Evolutionary conservation across 2,888 invertebrate species (phyloP).

Genomic region (Carabus problematicus): DNA sequence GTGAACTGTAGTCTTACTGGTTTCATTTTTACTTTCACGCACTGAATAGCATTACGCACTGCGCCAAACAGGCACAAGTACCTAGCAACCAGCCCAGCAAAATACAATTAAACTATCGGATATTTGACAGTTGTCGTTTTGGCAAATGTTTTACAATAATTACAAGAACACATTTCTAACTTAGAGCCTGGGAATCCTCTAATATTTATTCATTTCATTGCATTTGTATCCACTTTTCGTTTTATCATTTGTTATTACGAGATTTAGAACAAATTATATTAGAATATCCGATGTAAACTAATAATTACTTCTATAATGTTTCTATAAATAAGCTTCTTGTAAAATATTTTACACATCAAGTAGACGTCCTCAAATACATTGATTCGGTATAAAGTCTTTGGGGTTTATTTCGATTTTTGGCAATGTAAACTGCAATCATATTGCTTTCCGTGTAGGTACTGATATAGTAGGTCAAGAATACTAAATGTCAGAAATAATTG

Average conservation of each 20-base stretch:
- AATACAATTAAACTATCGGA: neutral
- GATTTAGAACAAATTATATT: too few species aligned
- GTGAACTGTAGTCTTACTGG: constrained; percentile 36
- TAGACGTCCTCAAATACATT: too few species aligned
- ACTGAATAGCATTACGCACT: constrained; percentile 36
- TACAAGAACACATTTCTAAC: too few species aligned
- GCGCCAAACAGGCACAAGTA: neutral
- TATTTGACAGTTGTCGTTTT: neutral
- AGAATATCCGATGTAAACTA: too few species aligned
- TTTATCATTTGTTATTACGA: constrained; percentile 1
- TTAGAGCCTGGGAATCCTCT: neutral
- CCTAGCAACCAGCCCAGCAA: neutral
- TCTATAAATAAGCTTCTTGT: too few species aligned
- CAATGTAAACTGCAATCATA: too few species aligned
- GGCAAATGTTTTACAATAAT: too few species aligned
- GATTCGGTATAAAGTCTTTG: too few species aligned
- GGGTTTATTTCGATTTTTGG: too few species aligned
- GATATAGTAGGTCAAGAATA: constrained; percentile 32
- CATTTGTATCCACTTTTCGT: neutral
- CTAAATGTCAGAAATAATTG: constrained; percentile 36
- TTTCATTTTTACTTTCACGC: constrained; percentile 42
- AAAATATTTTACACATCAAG: too few species aligned
- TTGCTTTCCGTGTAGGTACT: neutral
- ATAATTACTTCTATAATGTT: too few species aligned
- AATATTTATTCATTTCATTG: neutral